A percentile compares a stretch with the other conserved stretches of the same genome.
These are phyloP conservation scores for Charanyca ferruginea DNA, from an alignment of 2,888 invertebrate species.

Conservation along the genomic window DNA sequence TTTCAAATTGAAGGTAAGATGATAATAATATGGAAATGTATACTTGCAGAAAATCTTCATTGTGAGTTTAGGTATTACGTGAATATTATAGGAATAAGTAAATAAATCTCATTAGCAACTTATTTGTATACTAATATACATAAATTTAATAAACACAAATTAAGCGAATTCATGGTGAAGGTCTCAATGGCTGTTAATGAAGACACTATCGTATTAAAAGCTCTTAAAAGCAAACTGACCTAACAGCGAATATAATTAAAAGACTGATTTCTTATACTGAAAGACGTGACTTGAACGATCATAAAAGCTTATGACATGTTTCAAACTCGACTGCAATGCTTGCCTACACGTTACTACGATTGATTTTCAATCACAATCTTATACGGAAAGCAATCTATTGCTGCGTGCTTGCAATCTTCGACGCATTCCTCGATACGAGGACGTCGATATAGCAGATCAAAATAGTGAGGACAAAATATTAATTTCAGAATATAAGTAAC, in stretches of 20 bases:
- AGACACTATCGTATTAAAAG: too few species aligned
- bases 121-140: background rate
- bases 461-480: background rate
- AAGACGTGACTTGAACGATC: too few species aligned
- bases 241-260: too few species aligned
- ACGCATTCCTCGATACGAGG: conserved; percentile 39
- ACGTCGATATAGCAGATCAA: conserved; percentile 17
- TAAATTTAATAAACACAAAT: too few species aligned
- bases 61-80: conserved; percentile 9
- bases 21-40: conserved; percentile 39
- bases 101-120: conserved; percentile 3
- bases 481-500: conserved; percentile 7
- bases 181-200: too few species aligned
- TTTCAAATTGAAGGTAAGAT: conserved; percentile 29
- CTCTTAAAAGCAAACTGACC: too few species aligned
- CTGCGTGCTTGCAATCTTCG: conserved; percentile 51
- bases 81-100: conserved; percentile 20
- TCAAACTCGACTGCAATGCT: conserved; percentile 17
- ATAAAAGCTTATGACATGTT: background rate
- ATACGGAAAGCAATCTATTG: conserved; percentile 48
- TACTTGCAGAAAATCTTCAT: conserved; percentile 21
- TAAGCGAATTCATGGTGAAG: too few species aligned
- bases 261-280: too few species aligned
- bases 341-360: conserved; percentile 26
- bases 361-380: conserved; percentile 49